Evolutionary conservation across 2,797 vertebrate species (phyloP), one percentile per base, ranked within the genome.

Genomic region (Parambassis ranga): DNA sequence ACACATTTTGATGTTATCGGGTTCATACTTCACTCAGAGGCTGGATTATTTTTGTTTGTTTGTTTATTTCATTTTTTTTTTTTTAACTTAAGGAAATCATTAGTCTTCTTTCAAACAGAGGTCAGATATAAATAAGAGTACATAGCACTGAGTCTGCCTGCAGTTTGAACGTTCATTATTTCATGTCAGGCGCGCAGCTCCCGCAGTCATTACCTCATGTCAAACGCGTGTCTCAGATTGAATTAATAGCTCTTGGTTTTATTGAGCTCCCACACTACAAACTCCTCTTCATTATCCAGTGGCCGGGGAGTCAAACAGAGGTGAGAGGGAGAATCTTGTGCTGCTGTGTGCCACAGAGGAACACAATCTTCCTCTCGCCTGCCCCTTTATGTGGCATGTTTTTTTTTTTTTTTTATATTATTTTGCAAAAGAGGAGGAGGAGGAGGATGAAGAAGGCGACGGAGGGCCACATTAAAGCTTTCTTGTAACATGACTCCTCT

Each of bases 201-300:
- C 57, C 26, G 48, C 75, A 75, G 65, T 86, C 84, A 85, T 90
- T 86, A 83, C 50, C 46, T 56, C 87, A 83, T 77, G 83, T 91
- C 91, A 91, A 89, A 87, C 24, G 24, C 43, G 20, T 44, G 49
- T 56, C 82, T 85, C 75, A 78, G 61, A 92, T 90, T 87, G 87
- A 80, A 81, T 85, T 90, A 91, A 90, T 89, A 84, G 77, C 79
- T 64, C 44, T 46, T 19, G 58, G 52, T 79, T 76, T 83, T 74
- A 62, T 80, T 42, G 66, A 63, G 65, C 64, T 66, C 37, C 60
- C 49, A 35, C 52, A 41, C 61, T 43, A 33, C 65, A 68, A 67
- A 51, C 50, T 63, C 33, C 44, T 77, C 51, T 75, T 81, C 59
- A 60, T 84, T 78, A 80, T 69, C 70, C 83, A 74, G 35, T 15